Evolutionary conservation across 1,140 invertebrate species (phyloP).

Genomic region (Drosophila pachea): DNA sequence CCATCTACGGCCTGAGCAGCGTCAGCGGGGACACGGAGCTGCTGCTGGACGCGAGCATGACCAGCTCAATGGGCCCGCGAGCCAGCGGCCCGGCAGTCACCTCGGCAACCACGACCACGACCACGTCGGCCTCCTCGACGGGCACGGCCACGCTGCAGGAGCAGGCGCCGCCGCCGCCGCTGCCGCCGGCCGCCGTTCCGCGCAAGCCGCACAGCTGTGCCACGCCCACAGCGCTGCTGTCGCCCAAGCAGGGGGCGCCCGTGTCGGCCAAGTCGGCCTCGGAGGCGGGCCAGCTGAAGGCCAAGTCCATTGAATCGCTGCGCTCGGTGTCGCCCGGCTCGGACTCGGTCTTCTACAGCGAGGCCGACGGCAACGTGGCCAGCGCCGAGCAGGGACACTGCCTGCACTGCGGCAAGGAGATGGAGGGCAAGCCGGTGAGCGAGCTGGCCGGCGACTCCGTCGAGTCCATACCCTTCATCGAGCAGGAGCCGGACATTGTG

Average conservation of each 20-base stretch:
- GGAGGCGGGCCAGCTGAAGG: slow-evolving; percentile 83
- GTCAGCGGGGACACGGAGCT: slow-evolving; percentile 65
- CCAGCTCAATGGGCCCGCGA: slow-evolving; percentile 25
- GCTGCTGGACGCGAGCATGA: slow-evolving; percentile 66
- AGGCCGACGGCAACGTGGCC: slow-evolving; percentile 82
- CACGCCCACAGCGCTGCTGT: slow-evolving; percentile 57
- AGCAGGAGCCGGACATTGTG: slow-evolving; percentile 85
- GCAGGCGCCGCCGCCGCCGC: not conserved
- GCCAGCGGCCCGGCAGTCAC: slow-evolving; percentile 14
- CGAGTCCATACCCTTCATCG: slow-evolving; percentile 73
- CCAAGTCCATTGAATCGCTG: slow-evolving; percentile 90
- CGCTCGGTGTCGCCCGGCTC: slow-evolving; percentile 91
- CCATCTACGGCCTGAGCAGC: slow-evolving; percentile 58
- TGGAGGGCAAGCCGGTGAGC: slow-evolving; percentile 80
- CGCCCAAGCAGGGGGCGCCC: slow-evolving; percentile 44
- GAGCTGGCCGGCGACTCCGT: slow-evolving; percentile 79
- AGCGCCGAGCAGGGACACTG: slow-evolving; percentile 81
- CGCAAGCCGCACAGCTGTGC: slow-evolving; percentile 57
- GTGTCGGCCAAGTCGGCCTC: slow-evolving; percentile 74
- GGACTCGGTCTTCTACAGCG: slow-evolving; percentile 92
- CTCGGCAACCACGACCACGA: slow-evolving; percentile 2
- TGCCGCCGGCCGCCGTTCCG: too few relatives aligned
- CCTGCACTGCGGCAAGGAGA: slow-evolving; percentile 89
- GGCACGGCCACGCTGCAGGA: slow-evolving; percentile 25
- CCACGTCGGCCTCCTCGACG: slow-evolving; percentile 33